These are phyloP conservation scores for Caenorhabditis uteleia DNA, from an alignment of 2,888 invertebrate genomes.

Conservation along the genomic window DNA sequence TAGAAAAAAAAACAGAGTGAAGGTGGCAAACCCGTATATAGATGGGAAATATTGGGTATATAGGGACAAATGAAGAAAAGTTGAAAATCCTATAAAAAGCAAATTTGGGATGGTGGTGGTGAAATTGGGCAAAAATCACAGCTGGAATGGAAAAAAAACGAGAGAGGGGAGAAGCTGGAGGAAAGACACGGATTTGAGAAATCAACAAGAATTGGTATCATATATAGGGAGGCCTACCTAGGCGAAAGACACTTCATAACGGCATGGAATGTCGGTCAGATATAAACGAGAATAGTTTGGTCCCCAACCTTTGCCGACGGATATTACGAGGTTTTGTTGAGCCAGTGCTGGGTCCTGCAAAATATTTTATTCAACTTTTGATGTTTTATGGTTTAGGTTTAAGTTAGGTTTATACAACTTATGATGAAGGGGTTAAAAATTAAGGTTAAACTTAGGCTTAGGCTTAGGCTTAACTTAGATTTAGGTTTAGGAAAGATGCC, in stretches of 20 bases:
- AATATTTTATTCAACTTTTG: background rate
- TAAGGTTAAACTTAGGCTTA: too few relatives aligned
- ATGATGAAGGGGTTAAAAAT: slow-evolving; percentile 1
- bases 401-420: background rate
- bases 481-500: too few relatives aligned
- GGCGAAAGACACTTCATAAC: slow-evolving; percentile 63
- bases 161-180: slow-evolving; percentile 3
- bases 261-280: slow-evolving; percentile 63
- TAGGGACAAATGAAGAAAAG: too few relatives aligned
- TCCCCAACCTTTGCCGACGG: slow-evolving; percentile 66
- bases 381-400: background rate
- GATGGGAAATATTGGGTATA: too few relatives aligned
- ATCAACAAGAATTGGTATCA: too few relatives aligned
- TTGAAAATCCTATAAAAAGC: too few relatives aligned
- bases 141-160: slow-evolving; percentile 2
- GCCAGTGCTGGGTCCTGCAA: slow-evolving; percentile 44
- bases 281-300: slow-evolving; percentile 63
- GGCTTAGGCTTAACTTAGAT: too few relatives aligned
- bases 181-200: background rate
- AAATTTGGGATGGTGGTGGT: too few relatives aligned
- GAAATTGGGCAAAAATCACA: background rate
- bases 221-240: slow-evolving; percentile 29
- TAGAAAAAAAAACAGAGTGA: too few relatives aligned
- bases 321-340: slow-evolving; percentile 49
- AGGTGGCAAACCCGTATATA: too few relatives aligned